Base-by-base conservation (phyloP, 1,140 invertebrate genomes). In the Ditylenchus dipsaci region DNA sequence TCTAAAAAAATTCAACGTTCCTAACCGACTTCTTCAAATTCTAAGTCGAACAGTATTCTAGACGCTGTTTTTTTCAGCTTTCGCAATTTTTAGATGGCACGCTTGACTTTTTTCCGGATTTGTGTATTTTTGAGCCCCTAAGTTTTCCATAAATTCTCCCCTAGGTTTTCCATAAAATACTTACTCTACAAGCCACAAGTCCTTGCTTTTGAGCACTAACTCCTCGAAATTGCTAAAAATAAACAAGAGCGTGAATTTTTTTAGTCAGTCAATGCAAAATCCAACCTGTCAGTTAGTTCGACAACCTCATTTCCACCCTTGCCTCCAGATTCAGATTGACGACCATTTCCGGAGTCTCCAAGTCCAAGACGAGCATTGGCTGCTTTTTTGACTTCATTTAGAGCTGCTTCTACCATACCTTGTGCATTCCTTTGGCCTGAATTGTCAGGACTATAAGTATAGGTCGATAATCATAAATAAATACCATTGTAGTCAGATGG, bases 401-500 rank as follows among this genome's bases (percentile, higher is more conserved):
- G 59, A 11, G 88, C 92, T 72, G 88, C 89, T 79, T 96, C 91
- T 33, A 92, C 89, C 77, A 98, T 88, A 30, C 87, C 90, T 66
- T 90, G 87, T 19, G 94, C 92, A 56, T 89, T 92, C 83, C 95
- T 87, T 27, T 87, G 86, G 0, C 93, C 85, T 86, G 66, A 64
- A 72, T 33, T 33, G 23, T 68, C 33, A 61, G 33, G 27, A 47
- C 53, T 13, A 42, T 27, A 67, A 45, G 11, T n/a, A n/a, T n/a
- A n/a, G n/a, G 73, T 26, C 68, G 53, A 45, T 72, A 33, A 42
- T n/a, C n/a, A n/a, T n/a, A n/a, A n/a, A n/a, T n/a, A n/a, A n/a
- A 65, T 65, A 85, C 86, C 93, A 81, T 90, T 89, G 84, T 90
- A 97, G 76, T 93, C 91, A 64, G 88, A 88, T 3, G 93, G 91